Evolutionary conservation across 2,888 invertebrate species (phyloP), one percentile per base, ranked within the genome.

Genomic region (Eupelmus urozonus): DNA sequence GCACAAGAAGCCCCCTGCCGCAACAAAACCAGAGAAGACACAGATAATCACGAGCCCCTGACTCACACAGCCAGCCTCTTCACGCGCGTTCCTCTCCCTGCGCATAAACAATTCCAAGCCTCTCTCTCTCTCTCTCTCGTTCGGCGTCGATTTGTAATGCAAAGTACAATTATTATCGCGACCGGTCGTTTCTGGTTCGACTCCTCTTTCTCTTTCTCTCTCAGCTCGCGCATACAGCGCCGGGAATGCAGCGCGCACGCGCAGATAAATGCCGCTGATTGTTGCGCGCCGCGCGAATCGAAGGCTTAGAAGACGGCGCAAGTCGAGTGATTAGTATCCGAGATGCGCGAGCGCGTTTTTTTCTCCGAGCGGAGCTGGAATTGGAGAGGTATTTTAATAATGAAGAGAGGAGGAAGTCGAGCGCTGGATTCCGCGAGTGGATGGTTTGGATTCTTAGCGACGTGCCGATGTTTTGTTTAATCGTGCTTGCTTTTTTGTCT

Each of bases 161-260:
- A 79, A 79, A 79, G 79, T 76, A 55, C 79, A 76, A 79, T 79
- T 79, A 79, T 79, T 79, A 79, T 76, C 71, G 62, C 67, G 62
- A n/a, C n/a, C 53, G 23, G 55, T 34, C 18, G 53, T 34, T 34
- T 34, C 34, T 34, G 34, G 34, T 34, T 34, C 34, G 9, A 9
- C 34, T 34, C 9, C 34, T 34, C 34, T 34, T 34, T 34, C 34
- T 34, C 9, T 9, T 9, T 34, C 34, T 34, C 16, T 20, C 53
- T 20, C 20, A 20, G 16, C 34, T 53, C 20, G 11, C 20, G 20
- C 3, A n/a, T 25, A 34, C 3, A 34, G 9, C n/a, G n/a, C n/a
- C n/a, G 34, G 34, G 34, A 34, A 34, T 34, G 34, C 9, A 34
- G 34, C 3, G 3, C 34, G 70, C 29, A 62, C 66, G 49, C 25